Percentiles rank a stretch among this genome's conserved stretches.
phyloP scores from a whole-genome alignment of 2,888 invertebrate genomes.

The Trichopria drosophilae region DNA sequence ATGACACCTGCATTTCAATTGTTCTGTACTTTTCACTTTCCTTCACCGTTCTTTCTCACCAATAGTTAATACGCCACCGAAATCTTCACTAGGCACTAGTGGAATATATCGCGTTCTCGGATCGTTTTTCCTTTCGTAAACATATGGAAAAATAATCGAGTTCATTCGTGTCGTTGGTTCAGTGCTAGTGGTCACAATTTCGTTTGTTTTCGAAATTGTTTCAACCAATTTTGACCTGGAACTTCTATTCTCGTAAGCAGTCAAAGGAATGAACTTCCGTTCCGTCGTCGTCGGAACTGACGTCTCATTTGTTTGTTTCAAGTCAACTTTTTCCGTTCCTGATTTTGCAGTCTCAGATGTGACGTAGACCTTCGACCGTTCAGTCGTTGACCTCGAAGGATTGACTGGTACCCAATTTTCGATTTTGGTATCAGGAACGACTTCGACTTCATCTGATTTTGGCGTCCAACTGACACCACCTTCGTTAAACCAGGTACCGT shows the following conservation, averaged over 20 bases:
- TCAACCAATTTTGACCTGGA: constrained; percentile 30
- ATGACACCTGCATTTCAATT: too few relatives aligned
- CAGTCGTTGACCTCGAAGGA: too few relatives aligned
- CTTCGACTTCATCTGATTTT: constrained; percentile 32
- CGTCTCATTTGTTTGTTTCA: too few relatives aligned
- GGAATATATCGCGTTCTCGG: constrained; percentile 55
- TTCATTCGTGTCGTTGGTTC: constrained; percentile 27
- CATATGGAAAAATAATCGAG: constrained; percentile 52
- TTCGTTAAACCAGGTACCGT: constrained; percentile 42
- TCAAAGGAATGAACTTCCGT: constrained; percentile 51
- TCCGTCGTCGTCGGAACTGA: constrained; percentile 29
- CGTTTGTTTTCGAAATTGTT: constrained; percentile 51
- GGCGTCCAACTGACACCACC: constrained; percentile 40
- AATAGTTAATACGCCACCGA: constrained; percentile 38
- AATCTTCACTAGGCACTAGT: constrained; percentile 51
- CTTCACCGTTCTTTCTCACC: constrained; percentile 44
- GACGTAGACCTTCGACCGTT: constrained; percentile 19
- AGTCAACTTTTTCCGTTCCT: too few relatives aligned
- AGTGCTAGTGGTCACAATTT: constrained; percentile 38
- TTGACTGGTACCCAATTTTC: constrained; percentile 52
- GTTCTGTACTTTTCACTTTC: too few relatives aligned
- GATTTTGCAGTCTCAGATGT: background rate
- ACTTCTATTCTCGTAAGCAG: constrained; percentile 21
- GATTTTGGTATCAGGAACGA: constrained; percentile 39
- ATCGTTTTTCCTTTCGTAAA: constrained; percentile 53